Evolutionary conservation across 2,888 invertebrate species (phyloP), one percentile per base, ranked within the genome.

Genomic region (Patella depressa): DNA sequence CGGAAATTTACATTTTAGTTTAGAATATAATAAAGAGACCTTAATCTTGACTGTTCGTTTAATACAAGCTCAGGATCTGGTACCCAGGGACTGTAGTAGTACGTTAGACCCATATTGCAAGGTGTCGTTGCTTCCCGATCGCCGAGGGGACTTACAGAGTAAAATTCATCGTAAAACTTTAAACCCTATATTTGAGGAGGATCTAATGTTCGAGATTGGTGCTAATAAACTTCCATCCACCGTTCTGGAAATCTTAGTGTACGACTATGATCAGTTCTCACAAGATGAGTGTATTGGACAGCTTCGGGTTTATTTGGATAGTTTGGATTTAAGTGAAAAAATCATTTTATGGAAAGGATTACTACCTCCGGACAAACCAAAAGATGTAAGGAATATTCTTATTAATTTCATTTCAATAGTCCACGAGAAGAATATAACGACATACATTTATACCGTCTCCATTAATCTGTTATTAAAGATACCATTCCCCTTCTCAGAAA

Each of bases 121-220:
- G 88, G 97, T 98, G 1, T 97, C 97, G 92, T 97, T 98, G 95
- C 96, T 97, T 92, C 97, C 97, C 84, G 96, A 97, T 88, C 83
- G 84, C 24, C 82, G 85, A 70, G 82, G 83, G 72, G 84, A 87
- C 54, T 83, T 88, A 3, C 88, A 89, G 78, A 89, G 88, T 73
- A 87, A 86, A 86, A 93, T 94, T 79, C 94, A 94, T 86, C 94
- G 94, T 88, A 93, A 93, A 87, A 94, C 94, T 9, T 90, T 94
- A 73, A 94, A 94, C 90, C 95, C 95, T 83, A 94, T 94, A 77
- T 95, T 95, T 85, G 94, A 95, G 81, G 95, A 95, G 87, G 94
- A 94, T 85, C 95, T 95, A 83, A 93, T 94, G 5, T 95, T 95
- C 85, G 94, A 95, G 87, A 93, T 94, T 55, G 81, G 82, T 17